Evolutionary conservation across 2,113 vertebrate species (phyloP), one percentile per base, ranked within the genome.

Genomic region (Rhombomys opimus): DNA sequence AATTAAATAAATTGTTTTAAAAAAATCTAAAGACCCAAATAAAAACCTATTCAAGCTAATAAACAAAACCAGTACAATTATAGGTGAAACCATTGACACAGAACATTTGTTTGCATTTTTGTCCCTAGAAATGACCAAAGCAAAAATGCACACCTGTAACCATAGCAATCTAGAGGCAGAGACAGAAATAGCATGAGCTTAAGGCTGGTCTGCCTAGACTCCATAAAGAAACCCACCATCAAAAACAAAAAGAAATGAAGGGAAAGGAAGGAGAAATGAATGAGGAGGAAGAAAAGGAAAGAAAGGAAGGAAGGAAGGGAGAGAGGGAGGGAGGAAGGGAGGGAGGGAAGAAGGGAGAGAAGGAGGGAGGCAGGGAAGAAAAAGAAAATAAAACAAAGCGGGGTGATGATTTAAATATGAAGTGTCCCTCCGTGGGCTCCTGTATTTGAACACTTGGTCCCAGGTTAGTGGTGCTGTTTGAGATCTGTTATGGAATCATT

Each of bases 221-320:
- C 57, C 63, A 32, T 35, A 25, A 20, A 27, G 35, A 70, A 35
- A 87, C 32, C 32, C 46, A 72, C 50, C 0, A 17, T 27, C 67
- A 72, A 57, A 84, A 72, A n/a, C 6, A 54, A 17, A 70, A 52
- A 35, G 9, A 50, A 50, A 67, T 27, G 7, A n/a, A 86, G 41
- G 63, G 17, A 50, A n/a, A 11, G 17, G 5, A 13, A 10, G 8
- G 35, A 27, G n/a, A 17, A 9, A 5, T 72, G 7, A 38, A 38
- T 73, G n/a, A 54, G 15, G 15, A 80, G 30, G 14, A 8, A 35
- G 77, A 35, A 54, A 80, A 30, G 27, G 30, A 32, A 32, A 18
- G 17, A 17, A 35, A 30, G 32, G 10, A 30, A 2, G 52, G 1
- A 41, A 20, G 17, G 0, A 32, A 12, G 30, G 3, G 12, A 2